phyloP scores from a whole-genome alignment of 1,140 invertebrate genomes.

The Lordiphosa stackelbergi region DNA sequence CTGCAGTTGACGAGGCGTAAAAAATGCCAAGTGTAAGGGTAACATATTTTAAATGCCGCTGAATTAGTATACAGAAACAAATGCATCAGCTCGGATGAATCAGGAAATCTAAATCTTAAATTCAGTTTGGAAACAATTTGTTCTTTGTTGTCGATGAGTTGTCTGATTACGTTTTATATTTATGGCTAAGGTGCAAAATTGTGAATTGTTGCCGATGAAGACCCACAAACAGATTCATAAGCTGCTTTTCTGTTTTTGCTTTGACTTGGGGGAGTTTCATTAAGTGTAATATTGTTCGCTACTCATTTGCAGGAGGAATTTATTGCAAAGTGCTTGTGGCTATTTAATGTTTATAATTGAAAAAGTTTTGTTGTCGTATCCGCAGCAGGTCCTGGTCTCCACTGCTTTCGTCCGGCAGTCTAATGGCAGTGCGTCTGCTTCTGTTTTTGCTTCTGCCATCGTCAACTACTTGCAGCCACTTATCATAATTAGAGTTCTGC shows the following conservation, averaged over 20 bases:
- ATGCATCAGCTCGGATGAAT: no score
- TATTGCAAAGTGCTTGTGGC: slow-evolving; percentile 56
- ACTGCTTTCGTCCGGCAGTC: background rate
- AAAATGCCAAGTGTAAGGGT: no score
- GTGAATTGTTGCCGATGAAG: background rate
- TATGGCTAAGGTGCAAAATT: background rate
- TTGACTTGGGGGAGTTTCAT: slow-evolving; percentile 28
- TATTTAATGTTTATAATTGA: slow-evolving; percentile 63
- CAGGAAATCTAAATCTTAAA: no score
- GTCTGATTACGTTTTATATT: background rate
- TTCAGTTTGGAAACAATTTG: no score
- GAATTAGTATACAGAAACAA: no score
- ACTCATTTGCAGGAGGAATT: slow-evolving; percentile 45
- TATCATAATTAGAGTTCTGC: slow-evolving; percentile 53
- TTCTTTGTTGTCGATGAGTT: no score
- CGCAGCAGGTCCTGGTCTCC: slow-evolving; percentile 7
- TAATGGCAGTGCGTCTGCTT: slow-evolving; percentile 5
- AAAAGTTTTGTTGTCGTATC: slow-evolving; percentile 48
- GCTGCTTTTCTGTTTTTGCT: slow-evolving; percentile 8
- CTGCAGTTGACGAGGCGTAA: no score
- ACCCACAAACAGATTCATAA: background rate
- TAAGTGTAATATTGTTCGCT: slow-evolving; percentile 45
- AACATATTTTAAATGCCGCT: no score
- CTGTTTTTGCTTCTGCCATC: slow-evolving; percentile 28
- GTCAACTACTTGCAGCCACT: slow-evolving; percentile 56